phyloP scores from a whole-genome alignment of 2,113 vertebrate genomes.

The Boleophthalmus pectinirostris region DNA sequence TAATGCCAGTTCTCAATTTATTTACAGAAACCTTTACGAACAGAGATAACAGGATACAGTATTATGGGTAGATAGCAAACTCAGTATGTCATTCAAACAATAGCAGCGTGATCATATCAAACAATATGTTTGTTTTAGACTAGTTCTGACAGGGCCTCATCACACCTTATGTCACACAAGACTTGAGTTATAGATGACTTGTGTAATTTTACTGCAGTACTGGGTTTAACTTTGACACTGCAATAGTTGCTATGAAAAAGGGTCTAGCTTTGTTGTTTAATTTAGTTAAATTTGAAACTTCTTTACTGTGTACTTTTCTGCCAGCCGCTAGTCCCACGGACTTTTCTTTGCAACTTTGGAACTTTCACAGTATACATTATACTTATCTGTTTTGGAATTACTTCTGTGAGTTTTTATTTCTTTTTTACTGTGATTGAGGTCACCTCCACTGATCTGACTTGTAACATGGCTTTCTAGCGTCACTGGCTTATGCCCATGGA shows the following conservation, averaged over 20 bases:
- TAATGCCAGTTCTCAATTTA: slow-evolving; percentile 14
- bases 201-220: background rate
- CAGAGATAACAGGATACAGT: slow-evolving; percentile 26
- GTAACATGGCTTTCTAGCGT: no score
- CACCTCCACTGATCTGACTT: no score
- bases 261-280: background rate
- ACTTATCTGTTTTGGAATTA: no score
- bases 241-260: background rate
- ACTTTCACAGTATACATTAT: no score
- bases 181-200: background rate
- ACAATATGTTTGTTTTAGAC: background rate
- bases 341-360: no score
- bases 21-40: slow-evolving; percentile 54
- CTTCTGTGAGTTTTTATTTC: no score
- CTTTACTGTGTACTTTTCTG: background rate
- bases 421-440: no score
- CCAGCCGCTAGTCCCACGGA: no score
- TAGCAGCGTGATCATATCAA: background rate
- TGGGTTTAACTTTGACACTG: background rate
- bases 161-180: background rate
- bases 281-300: background rate
- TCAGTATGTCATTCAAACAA: no score
- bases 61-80: slow-evolving; percentile 32
- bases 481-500: no score
- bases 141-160: background rate